A percentile compares a stretch with the other conserved stretches of the same genome.
Evolutionary conservation across 30 jellyfish, hydroid and myxozoan species (phyloP).

Genomic region (Aurelia sp.): DNA sequence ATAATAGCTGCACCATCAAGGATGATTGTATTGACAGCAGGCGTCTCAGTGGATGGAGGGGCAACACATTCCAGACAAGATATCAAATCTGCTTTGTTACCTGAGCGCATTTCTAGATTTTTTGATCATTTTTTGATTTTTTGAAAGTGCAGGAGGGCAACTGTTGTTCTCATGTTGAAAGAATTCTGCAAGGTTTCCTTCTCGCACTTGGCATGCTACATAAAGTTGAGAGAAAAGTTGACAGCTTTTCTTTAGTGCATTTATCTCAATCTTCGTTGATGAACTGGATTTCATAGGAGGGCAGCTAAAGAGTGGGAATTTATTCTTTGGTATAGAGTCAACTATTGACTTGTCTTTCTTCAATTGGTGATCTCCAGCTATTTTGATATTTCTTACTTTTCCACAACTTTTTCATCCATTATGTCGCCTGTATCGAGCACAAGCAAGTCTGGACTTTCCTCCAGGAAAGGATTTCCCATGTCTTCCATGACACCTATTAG

Average conservation of each 20-base stretch:
- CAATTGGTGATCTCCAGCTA: neutral
- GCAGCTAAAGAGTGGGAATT: slow-evolving; percentile 15
- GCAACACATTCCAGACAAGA: slow-evolving; percentile 1
- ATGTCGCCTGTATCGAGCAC: neutral
- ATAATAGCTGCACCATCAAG: too few relatives aligned
- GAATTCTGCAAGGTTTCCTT: slow-evolving; percentile 25
- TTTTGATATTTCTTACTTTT: slow-evolving; percentile 1
- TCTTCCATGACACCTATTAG: neutral
- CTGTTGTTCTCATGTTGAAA: slow-evolving; percentile 25
- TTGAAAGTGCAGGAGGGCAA: slow-evolving; percentile 31
- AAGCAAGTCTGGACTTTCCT: slow-evolving; percentile 25
- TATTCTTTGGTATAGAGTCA: neutral
- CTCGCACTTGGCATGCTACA: slow-evolving; percentile 53
- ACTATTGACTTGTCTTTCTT: neutral
- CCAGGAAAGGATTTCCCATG: slow-evolving; percentile 31
- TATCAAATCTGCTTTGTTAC: slow-evolving; percentile 18
- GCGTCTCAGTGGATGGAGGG: neutral
- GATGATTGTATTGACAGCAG: neutral
- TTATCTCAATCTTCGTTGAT: neutral
- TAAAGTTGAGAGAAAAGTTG: slow-evolving; percentile 31
- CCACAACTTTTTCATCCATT: neutral
- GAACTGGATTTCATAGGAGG: neutral
- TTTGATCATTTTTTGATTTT: neutral
- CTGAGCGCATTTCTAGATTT: too few relatives aligned
- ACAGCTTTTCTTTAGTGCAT: slow-evolving; percentile 15